Evolutionary conservation across 2,888 invertebrate species (phyloP).

Genomic region (Caenorhabditis sp.): DNA sequence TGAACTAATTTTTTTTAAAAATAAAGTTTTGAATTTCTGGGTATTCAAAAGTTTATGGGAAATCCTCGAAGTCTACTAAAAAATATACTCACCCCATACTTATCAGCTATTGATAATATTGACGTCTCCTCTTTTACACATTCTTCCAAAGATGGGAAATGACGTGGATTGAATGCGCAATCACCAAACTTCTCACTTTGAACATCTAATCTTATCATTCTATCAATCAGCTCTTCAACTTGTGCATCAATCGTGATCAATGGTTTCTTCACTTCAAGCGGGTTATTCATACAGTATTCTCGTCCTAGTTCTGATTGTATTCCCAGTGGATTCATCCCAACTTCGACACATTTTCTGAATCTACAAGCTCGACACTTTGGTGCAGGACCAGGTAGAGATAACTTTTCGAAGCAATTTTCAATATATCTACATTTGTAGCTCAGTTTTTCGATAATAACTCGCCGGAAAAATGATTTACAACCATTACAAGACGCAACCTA

Average conservation of each 20-base stretch:
- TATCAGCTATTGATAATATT: background rate
- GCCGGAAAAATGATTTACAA: conserved; percentile 22
- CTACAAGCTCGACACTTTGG: conserved; percentile 26
- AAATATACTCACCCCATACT: background rate
- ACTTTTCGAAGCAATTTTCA: conserved; percentile 13
- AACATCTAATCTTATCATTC: background rate
- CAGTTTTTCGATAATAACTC: conserved; percentile 25
- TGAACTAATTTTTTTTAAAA: no score
- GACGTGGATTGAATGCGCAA: background rate
- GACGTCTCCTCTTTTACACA: background rate
- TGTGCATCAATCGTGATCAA: background rate
- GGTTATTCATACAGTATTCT: no score
- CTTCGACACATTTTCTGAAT: conserved; percentile 8
- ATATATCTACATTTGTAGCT: conserved; percentile 9
- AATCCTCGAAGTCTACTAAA: no score
- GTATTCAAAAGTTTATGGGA: no score
- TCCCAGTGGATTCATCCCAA: conserved; percentile 18
- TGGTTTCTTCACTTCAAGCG: background rate
- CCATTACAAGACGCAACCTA: conserved; percentile 14
- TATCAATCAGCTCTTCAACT: background rate
- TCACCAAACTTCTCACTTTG: background rate
- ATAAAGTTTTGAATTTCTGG: no score
- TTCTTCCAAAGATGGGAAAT: background rate
- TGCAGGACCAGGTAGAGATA: conserved; percentile 7
- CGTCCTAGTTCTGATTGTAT: background rate